phyloP scores from a whole-genome alignment of 2,888 invertebrate genomes.

The Rotaria socialis region DNA sequence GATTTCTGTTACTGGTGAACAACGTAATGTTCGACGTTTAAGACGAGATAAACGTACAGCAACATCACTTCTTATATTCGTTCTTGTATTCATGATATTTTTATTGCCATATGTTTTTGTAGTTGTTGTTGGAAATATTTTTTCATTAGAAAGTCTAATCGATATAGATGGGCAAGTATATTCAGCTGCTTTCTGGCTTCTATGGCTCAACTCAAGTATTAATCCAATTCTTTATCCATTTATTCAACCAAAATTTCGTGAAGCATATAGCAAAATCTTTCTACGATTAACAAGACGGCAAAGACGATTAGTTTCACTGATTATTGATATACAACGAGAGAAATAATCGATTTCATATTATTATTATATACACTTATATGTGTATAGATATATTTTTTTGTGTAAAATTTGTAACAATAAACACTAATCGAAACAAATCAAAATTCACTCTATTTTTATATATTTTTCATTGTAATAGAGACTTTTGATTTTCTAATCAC shows the following conservation, averaged over 20 bases:
- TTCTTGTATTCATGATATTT: conserved; percentile 48
- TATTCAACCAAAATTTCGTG: conserved; percentile 49
- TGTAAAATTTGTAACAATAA: too few species aligned
- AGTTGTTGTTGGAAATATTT: neutral
- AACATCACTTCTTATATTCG: conserved; percentile 50
- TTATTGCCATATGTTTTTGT: conserved; percentile 33
- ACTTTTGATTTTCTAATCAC: too few species aligned
- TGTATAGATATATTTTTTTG: too few species aligned
- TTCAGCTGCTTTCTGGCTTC: conserved; percentile 50
- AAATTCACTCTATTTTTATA: neutral
- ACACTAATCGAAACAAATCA: too few species aligned
- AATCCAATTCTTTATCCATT: conserved; percentile 51
- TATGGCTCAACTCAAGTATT: conserved; percentile 51
- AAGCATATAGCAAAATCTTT: conserved; percentile 48
- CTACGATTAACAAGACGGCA: neutral
- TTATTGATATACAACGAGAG: neutral
- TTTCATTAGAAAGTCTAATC: neutral
- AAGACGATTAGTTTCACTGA: neutral
- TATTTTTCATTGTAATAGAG: neutral
- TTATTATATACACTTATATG: too few species aligned
- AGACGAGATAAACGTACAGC: conserved; percentile 49
- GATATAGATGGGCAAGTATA: conserved; percentile 48
- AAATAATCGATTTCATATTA: neutral
- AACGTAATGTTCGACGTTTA: conserved; percentile 29
- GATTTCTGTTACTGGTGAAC: neutral